Conservation (phyloP, 1,140 invertebrate species). For the Macrotrachela quadricornifera region DNA sequence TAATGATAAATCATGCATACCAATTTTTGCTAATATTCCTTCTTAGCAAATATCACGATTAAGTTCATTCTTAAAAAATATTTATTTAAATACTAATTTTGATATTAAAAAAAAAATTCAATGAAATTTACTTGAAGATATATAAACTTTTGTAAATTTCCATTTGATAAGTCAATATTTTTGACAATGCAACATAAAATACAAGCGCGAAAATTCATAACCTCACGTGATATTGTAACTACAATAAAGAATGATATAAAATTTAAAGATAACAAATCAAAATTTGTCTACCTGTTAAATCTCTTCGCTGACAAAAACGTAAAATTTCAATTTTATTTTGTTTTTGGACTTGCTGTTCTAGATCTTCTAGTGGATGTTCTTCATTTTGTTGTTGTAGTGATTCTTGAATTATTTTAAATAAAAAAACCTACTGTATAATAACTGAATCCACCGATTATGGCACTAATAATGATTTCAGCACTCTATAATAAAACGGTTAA, state of each 20-base stretch:
- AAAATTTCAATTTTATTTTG: conserved; percentile 30
- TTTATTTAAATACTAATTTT: too few relatives aligned
- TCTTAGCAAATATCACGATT: conserved; percentile 56
- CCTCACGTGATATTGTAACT: too few relatives aligned
- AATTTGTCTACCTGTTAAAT: too few relatives aligned
- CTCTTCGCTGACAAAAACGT: conserved; percentile 38
- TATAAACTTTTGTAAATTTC: conserved; percentile 52
- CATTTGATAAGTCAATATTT: conserved; percentile 39
- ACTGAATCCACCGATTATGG: too few relatives aligned
- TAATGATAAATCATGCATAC: conserved; percentile 51
- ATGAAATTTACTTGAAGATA: conserved; percentile 41
- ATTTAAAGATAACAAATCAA: too few relatives aligned
- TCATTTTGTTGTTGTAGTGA: too few relatives aligned
- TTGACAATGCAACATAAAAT: conserved; percentile 49
- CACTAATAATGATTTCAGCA: too few relatives aligned
- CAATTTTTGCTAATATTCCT: conserved; percentile 50
- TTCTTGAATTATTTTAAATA: too few relatives aligned
- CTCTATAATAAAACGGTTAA: too few relatives aligned
- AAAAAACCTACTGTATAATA: too few relatives aligned
- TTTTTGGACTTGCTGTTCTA: conserved; percentile 10
- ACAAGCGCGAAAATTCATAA: conserved; percentile 38
- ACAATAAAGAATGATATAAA: too few relatives aligned
- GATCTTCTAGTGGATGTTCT: conserved; percentile 14
- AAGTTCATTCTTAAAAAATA: conserved; percentile 40
- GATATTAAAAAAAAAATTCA: background rate